Base-by-base conservation (phyloP, 2,888 invertebrate genomes). In the Peribatodes rhomboidaria region DNA sequence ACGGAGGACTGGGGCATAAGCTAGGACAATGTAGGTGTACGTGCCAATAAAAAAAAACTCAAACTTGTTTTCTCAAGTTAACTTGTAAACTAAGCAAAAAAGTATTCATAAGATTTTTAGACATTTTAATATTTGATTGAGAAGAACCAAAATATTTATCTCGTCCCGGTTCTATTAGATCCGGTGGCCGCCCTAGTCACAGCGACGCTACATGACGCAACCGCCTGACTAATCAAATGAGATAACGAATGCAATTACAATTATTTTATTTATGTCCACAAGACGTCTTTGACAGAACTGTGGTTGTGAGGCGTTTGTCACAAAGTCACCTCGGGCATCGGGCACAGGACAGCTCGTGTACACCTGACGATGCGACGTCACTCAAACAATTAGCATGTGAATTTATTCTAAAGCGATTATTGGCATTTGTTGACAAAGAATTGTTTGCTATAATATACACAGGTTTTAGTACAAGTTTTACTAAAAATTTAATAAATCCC, bases 171-270 rank as follows among this genome's bases (percentile, higher is more conserved):
- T 39, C 20, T 10, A 27, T 27, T 11, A 42, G 14, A 41, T 0
- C 22, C 37, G 14, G 46, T 65, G 56, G 60, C 37, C 39, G 3
- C 56, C 35, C 55, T 56, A 56, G 50, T 22, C 50, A 11, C 61
- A 52, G 61, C 67, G 71, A 56, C 49, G 61, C 71, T 70, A 75
- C 73, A 83, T 90, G 89, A 89, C 88, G 89, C 82, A 90, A 88
- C 75, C 71, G 64, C 77, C 76, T 91, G 91, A 91, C 89, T 90
- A 92, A 91, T 90, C 87, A 81, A 83, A 87, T 79, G 78, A 89
- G 90, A 91, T 92, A 92, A 89, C 84, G 84, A 85, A 86, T 85
- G 85, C 84, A 87, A 90, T 89, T 86, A 89, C 79, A 86, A 88
- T 87, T 83, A 89, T 87, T 85, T 84, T 83, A 87, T 86, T 84